Conservation (phyloP, 1,140 invertebrate species). For the Bombus impatiens region DNA sequence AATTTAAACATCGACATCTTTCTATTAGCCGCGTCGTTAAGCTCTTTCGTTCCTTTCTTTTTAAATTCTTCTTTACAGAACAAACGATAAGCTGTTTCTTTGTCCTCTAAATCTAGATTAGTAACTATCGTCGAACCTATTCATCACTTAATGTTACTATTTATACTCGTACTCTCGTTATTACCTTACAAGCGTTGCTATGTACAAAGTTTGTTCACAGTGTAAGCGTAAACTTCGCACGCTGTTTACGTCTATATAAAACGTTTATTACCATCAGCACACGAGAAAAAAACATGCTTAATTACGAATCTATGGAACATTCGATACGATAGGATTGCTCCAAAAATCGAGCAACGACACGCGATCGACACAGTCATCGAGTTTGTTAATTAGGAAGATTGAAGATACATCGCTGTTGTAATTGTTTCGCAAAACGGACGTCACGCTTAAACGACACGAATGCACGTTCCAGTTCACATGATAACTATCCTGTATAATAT, state of each 20-base stretch:
- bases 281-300: background rate
- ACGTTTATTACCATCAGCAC: background rate
- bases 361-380: background rate
- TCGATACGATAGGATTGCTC: background rate
- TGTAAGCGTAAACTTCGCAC: background rate
- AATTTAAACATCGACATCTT: background rate
- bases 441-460: slow-evolving; percentile 4
- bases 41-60: background rate
- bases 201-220: slow-evolving; percentile 7
- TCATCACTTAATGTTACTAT: background rate
- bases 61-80: background rate
- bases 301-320: background rate
- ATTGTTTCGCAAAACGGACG: slow-evolving; percentile 9
- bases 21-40: background rate
- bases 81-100: background rate
- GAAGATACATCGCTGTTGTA: background rate
- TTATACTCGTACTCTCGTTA: background rate
- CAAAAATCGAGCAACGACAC: background rate
- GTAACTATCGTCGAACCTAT: slow-evolving; percentile 1
- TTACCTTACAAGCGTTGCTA: background rate
- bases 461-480: background rate
- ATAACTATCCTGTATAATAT: background rate
- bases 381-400: slow-evolving; percentile 22
- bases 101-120: background rate
- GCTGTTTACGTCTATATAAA: background rate